Percentiles rank a stretch among this genome's conserved stretches.
Evolutionary conservation across 2,113 vertebrate genomes (phyloP).

Genomic region (Synodontis membranacea): DNA sequence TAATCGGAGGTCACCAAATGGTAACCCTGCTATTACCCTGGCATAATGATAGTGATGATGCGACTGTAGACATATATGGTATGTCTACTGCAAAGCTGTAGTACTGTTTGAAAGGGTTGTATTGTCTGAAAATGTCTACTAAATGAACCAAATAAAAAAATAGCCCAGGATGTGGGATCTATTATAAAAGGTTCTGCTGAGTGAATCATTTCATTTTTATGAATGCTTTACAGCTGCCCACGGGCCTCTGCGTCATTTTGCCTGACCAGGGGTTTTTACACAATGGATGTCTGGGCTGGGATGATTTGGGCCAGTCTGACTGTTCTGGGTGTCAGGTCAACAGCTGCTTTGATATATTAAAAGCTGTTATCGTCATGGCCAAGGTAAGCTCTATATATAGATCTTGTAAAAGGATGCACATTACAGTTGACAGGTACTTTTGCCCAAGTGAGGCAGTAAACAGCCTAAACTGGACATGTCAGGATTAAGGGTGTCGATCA

Average conservation of each 20-base stretch:
- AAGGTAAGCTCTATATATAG: not conserved
- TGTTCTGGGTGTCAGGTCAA: not conserved
- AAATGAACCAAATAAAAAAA: slow-evolving; percentile 16
- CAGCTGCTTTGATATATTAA: not conserved
- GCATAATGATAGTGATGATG: not conserved
- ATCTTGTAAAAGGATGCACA: not conserved
- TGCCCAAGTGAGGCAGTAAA: not conserved
- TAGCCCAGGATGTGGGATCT: not conserved
- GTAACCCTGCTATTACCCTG: not conserved
- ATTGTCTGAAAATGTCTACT: not conserved
- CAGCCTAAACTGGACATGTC: not conserved
- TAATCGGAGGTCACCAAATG: not conserved
- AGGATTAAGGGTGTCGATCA: not conserved
- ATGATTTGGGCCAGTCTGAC: slow-evolving; percentile 15
- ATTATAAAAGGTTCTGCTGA: slow-evolving; percentile 9
- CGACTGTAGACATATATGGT: not conserved
- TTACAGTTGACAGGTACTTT: not conserved
- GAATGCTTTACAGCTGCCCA: slow-evolving; percentile 23
- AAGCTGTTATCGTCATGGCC: not conserved
- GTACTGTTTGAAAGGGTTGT: not conserved
- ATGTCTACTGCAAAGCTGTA: not conserved
- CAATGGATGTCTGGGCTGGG: not conserved
- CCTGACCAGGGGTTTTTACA: not conserved
- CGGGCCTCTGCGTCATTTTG: not conserved
- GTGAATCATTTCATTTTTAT: slow-evolving; percentile 19